Base-by-base conservation (phyloP, 2,888 invertebrate genomes). In the Habroteleia sp. region DNA sequence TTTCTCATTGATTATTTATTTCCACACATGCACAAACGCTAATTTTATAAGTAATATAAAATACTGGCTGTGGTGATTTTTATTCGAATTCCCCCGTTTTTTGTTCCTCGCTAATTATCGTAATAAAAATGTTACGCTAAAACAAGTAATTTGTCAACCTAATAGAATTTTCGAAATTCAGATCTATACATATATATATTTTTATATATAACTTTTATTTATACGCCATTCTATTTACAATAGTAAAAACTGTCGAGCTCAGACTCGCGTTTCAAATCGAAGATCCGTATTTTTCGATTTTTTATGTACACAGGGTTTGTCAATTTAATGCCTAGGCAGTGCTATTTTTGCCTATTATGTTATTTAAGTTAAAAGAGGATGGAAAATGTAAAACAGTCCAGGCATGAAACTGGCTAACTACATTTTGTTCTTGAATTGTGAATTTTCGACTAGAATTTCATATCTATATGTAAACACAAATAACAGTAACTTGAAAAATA, bases 101-200 rank as follows among this genome's bases (percentile, higher is more conserved):
- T 1, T 29, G 7, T 60, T 17, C 11, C 33, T 29, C 7, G 11
- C 20, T 35, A 35, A 7, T 25, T 37, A 7, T 56, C 25, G 7
- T 14, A 39, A 37, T 54, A 11, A 44, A 56, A 56, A 66, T 6
- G 17, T 31, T 56, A 56, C 16, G 23, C 66, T 46, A 66, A 39
- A 60, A 60, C 35, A 56, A 44, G 44, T 20, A 7, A 33, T 27
- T 50, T 48, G 50, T n/a, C 16, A 69, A 60, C 16, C 23, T 52
- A 25, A 60, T 37, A 58, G 41, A 58, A 39, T 48, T 25, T 13
- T 66, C 29, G 25, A 66, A 50, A 60, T 60, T 69, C 69, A 69
- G 69, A 69, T 69, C 69, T 69, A 69, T 69, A 69, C 60, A 69
- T 60, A 44, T 65, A 66, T 39, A 58, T 58, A n/a, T n/a, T 68